A percentile compares a stretch with the other conserved stretches of the same genome.
phyloP scores from a whole-genome alignment of 1,140 invertebrate species.

The Pseudomyrmex concolor region DNA sequence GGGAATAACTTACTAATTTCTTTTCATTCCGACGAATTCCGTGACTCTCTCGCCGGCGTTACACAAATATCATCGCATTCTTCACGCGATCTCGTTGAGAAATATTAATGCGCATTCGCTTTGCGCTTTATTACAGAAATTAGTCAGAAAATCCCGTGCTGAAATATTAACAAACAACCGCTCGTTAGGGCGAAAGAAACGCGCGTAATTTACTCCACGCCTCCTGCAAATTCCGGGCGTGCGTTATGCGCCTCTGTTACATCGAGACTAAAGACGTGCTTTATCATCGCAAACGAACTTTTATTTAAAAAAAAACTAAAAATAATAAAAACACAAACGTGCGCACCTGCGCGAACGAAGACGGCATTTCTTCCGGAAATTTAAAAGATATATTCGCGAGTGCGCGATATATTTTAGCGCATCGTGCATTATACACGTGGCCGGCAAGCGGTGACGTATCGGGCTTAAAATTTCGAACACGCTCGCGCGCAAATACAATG shows the following conservation, averaged over 20 bases:
- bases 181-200: slow-evolving; percentile 9
- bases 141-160: slow-evolving; percentile 2
- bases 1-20: slow-evolving; percentile 67
- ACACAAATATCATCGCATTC: not conserved
- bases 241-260: not conserved
- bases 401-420: not conserved
- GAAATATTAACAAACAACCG: slow-evolving; percentile 40
- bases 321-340: not conserved
- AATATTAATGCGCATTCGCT: slow-evolving; percentile 19
- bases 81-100: slow-evolving; percentile 6
- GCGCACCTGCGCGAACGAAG: not conserved
- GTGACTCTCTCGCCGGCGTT: not conserved
- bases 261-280: not conserved
- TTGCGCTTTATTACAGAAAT: slow-evolving; percentile 22
- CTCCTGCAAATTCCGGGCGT: not conserved
- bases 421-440: slow-evolving; percentile 55
- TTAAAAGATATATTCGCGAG: not conserved
- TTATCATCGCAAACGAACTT: slow-evolving; percentile 2
- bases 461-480: slow-evolving; percentile 81
- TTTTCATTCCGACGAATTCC: slow-evolving; percentile 48
- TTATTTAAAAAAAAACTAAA: not conserved
- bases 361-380: not conserved
- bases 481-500: slow-evolving; percentile 80
- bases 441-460: slow-evolving; percentile 10
- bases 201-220: slow-evolving; percentile 11